A percentile compares a stretch with the other conserved stretches of the same genome.
phyloP scores from a whole-genome alignment of 2,113 vertebrate genomes.

The Typhlomys cinereus region DNA sequence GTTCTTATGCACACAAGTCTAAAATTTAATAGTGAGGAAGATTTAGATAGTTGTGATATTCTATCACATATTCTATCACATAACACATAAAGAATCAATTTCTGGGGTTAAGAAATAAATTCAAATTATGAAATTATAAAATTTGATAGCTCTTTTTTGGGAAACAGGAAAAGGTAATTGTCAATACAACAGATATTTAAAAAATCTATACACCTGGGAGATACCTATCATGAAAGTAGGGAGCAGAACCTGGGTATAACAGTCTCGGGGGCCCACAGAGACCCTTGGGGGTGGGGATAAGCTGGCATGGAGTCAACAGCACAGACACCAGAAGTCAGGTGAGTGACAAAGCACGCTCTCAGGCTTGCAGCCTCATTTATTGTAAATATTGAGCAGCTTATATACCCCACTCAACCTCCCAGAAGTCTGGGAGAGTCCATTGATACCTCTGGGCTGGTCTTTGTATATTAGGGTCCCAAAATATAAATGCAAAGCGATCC shows the following conservation, averaged over 20 bases:
- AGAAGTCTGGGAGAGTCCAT: no score
- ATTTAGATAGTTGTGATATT: not conserved
- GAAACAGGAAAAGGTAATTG: not conserved
- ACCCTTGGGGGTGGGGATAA: no score
- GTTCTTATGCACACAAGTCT: not conserved
- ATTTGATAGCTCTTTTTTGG: not conserved
- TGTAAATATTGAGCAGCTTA: no score
- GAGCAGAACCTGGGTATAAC: not conserved
- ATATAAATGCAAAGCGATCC: no score
- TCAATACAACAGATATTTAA: not conserved
- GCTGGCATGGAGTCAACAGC: no score
- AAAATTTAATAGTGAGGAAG: not conserved
- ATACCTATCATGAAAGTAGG: not conserved
- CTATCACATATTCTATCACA: not conserved
- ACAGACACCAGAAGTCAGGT: no score
- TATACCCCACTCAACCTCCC: no score
- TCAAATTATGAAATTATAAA: not conserved
- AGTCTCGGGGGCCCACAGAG: no score
- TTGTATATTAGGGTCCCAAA: no score
- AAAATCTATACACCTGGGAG: not conserved
- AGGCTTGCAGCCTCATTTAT: no score
- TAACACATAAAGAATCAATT: not conserved
- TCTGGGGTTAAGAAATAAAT: not conserved
- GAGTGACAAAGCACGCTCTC: no score
- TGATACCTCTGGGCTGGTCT: no score